Evolutionary conservation across 64 coral and sea anemone genomes (phyloP).

Genomic region (Platygyra sinensis): DNA sequence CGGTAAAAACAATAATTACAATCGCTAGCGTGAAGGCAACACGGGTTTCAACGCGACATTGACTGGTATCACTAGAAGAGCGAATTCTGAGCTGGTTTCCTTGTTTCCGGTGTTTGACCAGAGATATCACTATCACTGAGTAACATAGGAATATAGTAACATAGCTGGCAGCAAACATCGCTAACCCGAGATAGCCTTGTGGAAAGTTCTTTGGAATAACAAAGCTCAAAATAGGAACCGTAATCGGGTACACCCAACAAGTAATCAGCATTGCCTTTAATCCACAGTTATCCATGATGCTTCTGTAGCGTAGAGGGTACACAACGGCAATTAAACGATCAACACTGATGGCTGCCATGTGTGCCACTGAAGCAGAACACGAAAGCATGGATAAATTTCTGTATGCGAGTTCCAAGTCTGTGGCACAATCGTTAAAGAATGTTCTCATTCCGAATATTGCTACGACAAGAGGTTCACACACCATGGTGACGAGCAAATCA

Average conservation of each 20-base stretch:
- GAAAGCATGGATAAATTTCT: neutral
- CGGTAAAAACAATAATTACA: neutral
- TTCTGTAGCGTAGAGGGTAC: neutral
- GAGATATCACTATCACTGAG: neutral
- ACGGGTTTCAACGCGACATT: neutral
- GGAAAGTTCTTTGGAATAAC: neutral
- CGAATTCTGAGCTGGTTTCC: neutral
- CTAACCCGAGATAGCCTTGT: neutral
- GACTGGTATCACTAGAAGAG: neutral
- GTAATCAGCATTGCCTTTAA: neutral
- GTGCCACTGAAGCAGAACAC: neutral
- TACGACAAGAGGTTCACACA: neutral
- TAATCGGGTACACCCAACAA: neutral
- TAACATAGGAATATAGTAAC: neutral
- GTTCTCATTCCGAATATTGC: neutral
- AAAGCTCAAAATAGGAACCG: neutral
- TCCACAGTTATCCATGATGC: neutral
- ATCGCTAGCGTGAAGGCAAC: neutral
- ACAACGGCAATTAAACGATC: constrained; percentile 10
- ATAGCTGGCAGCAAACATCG: neutral
- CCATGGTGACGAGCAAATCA: constrained; percentile 21
- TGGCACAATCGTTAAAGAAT: neutral
- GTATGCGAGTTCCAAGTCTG: neutral
- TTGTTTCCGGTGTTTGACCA: neutral
- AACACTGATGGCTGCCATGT: constrained; percentile 4